These are phyloP conservation scores for Drosophila ezoana DNA, from an alignment of 2,888 invertebrate genomes.

Conservation along the genomic window DNA sequence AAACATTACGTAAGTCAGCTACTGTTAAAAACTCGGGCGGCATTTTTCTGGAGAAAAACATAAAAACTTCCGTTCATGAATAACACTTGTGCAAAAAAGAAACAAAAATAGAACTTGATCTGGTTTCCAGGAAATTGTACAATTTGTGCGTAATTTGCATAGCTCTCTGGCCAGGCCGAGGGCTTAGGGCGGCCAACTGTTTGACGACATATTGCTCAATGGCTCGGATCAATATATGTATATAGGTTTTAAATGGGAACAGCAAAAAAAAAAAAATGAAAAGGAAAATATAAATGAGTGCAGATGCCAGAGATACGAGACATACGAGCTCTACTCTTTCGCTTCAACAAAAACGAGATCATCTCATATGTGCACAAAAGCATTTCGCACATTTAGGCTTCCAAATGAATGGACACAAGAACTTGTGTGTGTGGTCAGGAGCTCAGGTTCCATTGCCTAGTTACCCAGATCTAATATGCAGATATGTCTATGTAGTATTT, in stretches of 20 bases:
- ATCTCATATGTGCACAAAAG: conserved; percentile 74
- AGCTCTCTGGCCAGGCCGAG: conserved; percentile 26
- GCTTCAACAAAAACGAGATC: conserved; percentile 71
- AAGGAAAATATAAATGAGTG: conserved; percentile 10
- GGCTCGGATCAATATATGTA: conserved; percentile 63
- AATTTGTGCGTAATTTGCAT: conserved; percentile 77
- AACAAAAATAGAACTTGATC: conserved; percentile 16
- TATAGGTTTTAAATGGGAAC: conserved; percentile 45
- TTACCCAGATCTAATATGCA: conserved; percentile 61
- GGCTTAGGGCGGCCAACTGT: conserved; percentile 75
- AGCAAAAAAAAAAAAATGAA: neutral
- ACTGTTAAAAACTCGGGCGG: conserved; percentile 53
- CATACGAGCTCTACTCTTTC: conserved; percentile 58
- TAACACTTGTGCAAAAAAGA: conserved; percentile 54
- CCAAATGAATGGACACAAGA: conserved; percentile 66
- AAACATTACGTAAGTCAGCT: conserved; percentile 75
- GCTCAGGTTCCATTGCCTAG: conserved; percentile 36
- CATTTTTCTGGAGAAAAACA: conserved; percentile 61
- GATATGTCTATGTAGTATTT: conserved; percentile 13
- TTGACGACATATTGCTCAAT: conserved; percentile 78
- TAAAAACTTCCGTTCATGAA: conserved; percentile 64
- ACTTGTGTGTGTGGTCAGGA: conserved; percentile 60
- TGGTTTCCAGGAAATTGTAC: conserved; percentile 72
- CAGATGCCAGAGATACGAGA: conserved; percentile 33
- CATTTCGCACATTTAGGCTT: conserved; percentile 75